Evolutionary conservation across 2,888 invertebrate genomes (phyloP).

Genomic region (Xanthorhoe spadicearia): DNA sequence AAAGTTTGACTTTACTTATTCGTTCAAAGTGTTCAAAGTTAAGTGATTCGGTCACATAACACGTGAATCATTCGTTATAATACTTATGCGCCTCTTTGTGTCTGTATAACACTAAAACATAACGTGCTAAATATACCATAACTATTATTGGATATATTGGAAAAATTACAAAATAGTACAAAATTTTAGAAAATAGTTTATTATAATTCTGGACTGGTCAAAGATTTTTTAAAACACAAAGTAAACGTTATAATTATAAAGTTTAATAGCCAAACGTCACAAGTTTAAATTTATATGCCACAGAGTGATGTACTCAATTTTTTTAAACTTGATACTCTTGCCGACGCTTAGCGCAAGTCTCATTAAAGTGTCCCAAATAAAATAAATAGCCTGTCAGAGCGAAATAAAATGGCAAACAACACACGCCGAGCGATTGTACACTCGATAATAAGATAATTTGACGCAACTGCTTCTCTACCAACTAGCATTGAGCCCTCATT

Average conservation of each 20-base stretch:
- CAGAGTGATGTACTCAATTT: slow-evolving; percentile 12
- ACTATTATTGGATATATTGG: too few species aligned
- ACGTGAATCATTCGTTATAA: too few species aligned
- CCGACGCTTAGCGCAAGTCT: slow-evolving; percentile 36
- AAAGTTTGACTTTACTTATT: too few species aligned
- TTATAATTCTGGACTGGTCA: too few species aligned
- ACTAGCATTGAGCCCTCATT: slow-evolving; percentile 45
- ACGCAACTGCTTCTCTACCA: slow-evolving; percentile 56
- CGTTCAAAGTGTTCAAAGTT: too few species aligned
- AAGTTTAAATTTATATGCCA: background rate
- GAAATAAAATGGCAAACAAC: slow-evolving; percentile 62
- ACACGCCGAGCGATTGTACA: slow-evolving; percentile 60
- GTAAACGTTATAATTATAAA: background rate
- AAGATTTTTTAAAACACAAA: too few species aligned
- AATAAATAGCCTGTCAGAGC: slow-evolving; percentile 73
- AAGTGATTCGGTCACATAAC: too few species aligned
- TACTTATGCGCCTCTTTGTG: too few species aligned
- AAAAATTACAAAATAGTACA: too few species aligned
- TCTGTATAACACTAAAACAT: too few species aligned
- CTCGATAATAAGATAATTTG: slow-evolving; percentile 72
- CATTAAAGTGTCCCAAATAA: slow-evolving; percentile 55
- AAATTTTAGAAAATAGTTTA: too few species aligned
- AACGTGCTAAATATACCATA: too few species aligned
- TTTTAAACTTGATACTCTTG: slow-evolving; percentile 13
- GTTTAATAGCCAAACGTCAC: background rate